Conservation (phyloP, 92 coral and sea anemone genomes). For the Porites divaricata region DNA sequence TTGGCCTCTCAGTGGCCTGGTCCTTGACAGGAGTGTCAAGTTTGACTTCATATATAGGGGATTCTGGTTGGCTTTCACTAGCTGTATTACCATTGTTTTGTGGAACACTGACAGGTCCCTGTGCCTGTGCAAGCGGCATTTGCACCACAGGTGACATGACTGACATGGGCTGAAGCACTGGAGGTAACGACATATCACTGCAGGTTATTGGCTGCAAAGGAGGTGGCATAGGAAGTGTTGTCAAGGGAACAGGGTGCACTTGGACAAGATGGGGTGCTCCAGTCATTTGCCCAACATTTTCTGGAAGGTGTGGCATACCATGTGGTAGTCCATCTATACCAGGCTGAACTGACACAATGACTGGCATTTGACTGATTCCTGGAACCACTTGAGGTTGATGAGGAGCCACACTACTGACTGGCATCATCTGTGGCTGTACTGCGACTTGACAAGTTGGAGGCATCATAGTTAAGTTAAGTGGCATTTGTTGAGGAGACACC, state of each 20-base stretch:
- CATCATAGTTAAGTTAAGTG: conserved; percentile 33
- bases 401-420: conserved; percentile 24
- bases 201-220: conserved; percentile 46
- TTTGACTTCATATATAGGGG: conserved; percentile 43
- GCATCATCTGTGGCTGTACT: conserved; percentile 40
- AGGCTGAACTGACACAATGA: conserved; percentile 34
- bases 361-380: conserved; percentile 39
- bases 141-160: conserved; percentile 46
- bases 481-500: conserved; percentile 18
- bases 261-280: conserved; percentile 29
- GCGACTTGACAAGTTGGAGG: conserved; percentile 38
- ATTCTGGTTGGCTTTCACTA: background rate
- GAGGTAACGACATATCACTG: conserved; percentile 33
- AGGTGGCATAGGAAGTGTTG: conserved; percentile 53
- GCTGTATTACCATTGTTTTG: background rate
- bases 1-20: background rate
- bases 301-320: conserved; percentile 39
- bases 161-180: conserved; percentile 35
- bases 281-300: conserved; percentile 31
- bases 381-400: conserved; percentile 32
- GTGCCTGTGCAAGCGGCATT: conserved; percentile 6
- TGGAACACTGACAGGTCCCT: conserved; percentile 12
- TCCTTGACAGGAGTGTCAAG: conserved; percentile 18
- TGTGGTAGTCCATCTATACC: conserved; percentile 40
- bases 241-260: conserved; percentile 47